Evolutionary conservation across 2,888 invertebrate species (phyloP).

Genomic region (Tenthredo mesomela): DNA sequence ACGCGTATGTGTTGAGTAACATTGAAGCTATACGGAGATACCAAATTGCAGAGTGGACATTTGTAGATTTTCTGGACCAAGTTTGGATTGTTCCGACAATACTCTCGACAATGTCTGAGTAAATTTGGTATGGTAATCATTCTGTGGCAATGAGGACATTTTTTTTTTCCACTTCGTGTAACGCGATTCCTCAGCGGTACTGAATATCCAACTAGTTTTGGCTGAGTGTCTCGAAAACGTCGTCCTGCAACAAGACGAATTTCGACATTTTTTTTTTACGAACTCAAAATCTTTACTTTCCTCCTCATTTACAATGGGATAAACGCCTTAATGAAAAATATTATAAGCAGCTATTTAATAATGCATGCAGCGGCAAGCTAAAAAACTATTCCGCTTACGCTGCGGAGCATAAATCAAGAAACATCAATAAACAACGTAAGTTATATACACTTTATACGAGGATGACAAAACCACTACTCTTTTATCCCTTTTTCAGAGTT

Average conservation of each 20-base stretch:
- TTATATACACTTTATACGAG: neutral
- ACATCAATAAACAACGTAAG: neutral
- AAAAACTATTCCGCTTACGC: neutral
- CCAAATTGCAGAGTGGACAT: conserved; percentile 30
- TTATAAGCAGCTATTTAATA: conserved; percentile 42
- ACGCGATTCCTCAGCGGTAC: neutral
- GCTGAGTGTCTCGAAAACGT: conserved; percentile 5
- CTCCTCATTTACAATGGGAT: neutral
- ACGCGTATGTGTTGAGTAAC: conserved; percentile 24
- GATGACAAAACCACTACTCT: neutral
- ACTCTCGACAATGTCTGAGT: conserved; percentile 32
- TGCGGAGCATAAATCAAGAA: neutral
- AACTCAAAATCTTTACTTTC: neutral
- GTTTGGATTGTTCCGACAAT: conserved; percentile 30
- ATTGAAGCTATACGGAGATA: conserved; percentile 38
- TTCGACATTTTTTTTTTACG: conserved; percentile 5
- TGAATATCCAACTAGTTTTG: conserved; percentile 27
- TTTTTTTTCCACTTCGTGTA: conserved; percentile 33
- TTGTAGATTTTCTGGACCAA: conserved; percentile 22
- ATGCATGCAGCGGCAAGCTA: conserved; percentile 5
- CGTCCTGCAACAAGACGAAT: conserved; percentile 36
- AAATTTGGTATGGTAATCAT: conserved; percentile 32
- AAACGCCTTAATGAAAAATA: conserved; percentile 4
- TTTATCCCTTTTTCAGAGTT: neutral
- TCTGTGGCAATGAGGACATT: conserved; percentile 42